These are phyloP conservation scores for Pseudomyrmex pallidus DNA, from an alignment of 1,140 invertebrate genomes.

Conservation along the genomic window DNA sequence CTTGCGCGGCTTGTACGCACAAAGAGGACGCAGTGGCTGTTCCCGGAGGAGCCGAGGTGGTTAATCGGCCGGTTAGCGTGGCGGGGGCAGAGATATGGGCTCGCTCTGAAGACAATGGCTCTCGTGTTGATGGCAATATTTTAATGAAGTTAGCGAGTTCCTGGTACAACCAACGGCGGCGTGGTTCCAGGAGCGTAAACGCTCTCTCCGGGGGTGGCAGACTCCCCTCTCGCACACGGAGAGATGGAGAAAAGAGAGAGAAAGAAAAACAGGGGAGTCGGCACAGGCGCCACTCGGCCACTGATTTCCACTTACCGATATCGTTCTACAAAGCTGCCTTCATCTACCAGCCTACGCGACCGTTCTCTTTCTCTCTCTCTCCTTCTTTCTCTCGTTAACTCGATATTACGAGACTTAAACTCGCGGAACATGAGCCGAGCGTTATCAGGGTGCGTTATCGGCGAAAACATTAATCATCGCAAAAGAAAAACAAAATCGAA, in stretches of 20 bases:
- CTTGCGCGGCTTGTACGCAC: conserved; percentile 32
- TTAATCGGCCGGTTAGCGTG: conserved; percentile 51
- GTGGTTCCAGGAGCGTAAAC: conserved; percentile 74
- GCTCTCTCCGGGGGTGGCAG: conserved; percentile 45
- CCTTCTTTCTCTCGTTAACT: conserved; percentile 12
- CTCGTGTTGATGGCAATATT: conserved; percentile 75
- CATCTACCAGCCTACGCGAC: conserved; percentile 75
- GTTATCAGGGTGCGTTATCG: conserved; percentile 31
- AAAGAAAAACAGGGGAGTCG: conserved; percentile 43
- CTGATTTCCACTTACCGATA: conserved; percentile 85
- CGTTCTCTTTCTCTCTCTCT: not conserved
- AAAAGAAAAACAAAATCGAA: not conserved
- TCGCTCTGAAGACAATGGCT: conserved; percentile 64
- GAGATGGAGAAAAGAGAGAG: conserved; percentile 22
- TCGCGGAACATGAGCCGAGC: conserved; percentile 57
- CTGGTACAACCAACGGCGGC: conserved; percentile 67
- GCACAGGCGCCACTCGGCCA: conserved; percentile 81
- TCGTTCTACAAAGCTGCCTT: conserved; percentile 83
- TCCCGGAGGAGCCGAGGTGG: conserved; percentile 55
- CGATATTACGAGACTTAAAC: conserved; percentile 33
- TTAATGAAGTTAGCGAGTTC: conserved; percentile 80
- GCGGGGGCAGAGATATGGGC: not conserved
- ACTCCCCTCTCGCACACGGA: conserved; percentile 37
- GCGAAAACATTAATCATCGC: not conserved
- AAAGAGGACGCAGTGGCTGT: conserved; percentile 61